These are phyloP conservation scores for Sthenelais limicola DNA, from an alignment of 2,888 invertebrate genomes.

Conservation along the genomic window DNA sequence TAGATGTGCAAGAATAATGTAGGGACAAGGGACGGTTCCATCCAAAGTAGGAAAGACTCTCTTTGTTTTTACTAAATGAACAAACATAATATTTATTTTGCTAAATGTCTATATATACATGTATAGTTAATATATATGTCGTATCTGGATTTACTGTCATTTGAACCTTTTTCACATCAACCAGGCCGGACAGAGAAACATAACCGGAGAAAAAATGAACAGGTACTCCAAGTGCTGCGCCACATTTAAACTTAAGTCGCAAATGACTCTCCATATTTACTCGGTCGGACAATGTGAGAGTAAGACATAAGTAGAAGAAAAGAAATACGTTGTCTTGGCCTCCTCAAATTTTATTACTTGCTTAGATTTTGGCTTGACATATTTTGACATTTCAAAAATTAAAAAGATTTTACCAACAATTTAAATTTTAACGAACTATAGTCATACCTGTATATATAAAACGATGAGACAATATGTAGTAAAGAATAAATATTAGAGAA, in stretches of 20 bases:
- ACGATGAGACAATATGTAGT: too few species aligned
- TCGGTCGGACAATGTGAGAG: neutral
- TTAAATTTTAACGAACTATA: constrained; percentile 33
- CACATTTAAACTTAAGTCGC: constrained; percentile 18
- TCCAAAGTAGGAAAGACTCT: too few species aligned
- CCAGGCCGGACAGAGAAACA: constrained; percentile 25
- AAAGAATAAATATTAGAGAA: too few species aligned
- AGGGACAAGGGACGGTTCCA: too few species aligned
- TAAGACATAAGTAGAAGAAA: neutral
- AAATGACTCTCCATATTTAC: neutral
- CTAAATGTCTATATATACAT: constrained; percentile 32
- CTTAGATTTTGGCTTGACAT: neutral
- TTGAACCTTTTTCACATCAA: constrained; percentile 26
- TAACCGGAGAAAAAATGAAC: constrained; percentile 1
- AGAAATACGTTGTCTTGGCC: constrained; percentile 18
- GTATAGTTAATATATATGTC: constrained; percentile 17
- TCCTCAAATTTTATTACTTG: neutral
- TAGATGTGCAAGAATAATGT: too few species aligned
- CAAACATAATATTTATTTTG: constrained; percentile 34
- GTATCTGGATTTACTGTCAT: neutral
- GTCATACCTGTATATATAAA: too few species aligned
- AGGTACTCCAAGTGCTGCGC: constrained; percentile 17
- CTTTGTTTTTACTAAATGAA: constrained; percentile 18
- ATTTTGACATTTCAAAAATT: too few species aligned
- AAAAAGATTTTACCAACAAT: too few species aligned